phyloP scores from a whole-genome alignment of 2,888 invertebrate species.

The Lissocephala sabroskyi region DNA sequence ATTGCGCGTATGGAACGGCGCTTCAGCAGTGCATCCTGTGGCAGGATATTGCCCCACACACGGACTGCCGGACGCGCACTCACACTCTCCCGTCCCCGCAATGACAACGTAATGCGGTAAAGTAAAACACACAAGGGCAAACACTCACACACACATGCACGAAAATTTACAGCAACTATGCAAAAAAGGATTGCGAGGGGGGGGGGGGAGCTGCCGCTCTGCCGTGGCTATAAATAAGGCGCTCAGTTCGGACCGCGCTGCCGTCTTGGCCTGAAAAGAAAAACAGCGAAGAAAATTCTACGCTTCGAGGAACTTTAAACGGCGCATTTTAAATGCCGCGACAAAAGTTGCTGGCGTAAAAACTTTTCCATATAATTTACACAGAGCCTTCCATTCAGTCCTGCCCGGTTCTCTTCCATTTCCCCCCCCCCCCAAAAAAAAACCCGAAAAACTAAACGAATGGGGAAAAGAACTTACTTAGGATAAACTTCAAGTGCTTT shows the following conservation, averaged over 20 bases:
- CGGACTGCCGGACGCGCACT: background rate
- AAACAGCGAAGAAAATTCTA: background rate
- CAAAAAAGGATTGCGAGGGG: too few relatives aligned
- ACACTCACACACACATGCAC: conserved; percentile 3
- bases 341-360: conserved; percentile 5
- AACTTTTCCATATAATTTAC: conserved; percentile 48
- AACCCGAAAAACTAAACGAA: too few relatives aligned
- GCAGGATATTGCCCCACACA: conserved; percentile 25
- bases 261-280: background rate
- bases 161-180: too few relatives aligned
- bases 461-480: too few relatives aligned
- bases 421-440: too few relatives aligned
- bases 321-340: conserved; percentile 5
- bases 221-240: too few relatives aligned
- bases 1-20: conserved; percentile 33
- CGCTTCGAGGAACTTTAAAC: conserved; percentile 10
- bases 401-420: too few relatives aligned
- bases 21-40: conserved; percentile 27
- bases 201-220: too few relatives aligned
- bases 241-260: too few relatives aligned
- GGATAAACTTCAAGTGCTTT: conserved; percentile 4
- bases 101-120: conserved; percentile 13
- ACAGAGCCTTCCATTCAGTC: conserved; percentile 18
- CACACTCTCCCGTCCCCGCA: conserved; percentile 8
- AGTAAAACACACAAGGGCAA: background rate